Base-by-base conservation (phyloP, 2,888 invertebrate genomes). In the Habrosyne pyritoides region DNA sequence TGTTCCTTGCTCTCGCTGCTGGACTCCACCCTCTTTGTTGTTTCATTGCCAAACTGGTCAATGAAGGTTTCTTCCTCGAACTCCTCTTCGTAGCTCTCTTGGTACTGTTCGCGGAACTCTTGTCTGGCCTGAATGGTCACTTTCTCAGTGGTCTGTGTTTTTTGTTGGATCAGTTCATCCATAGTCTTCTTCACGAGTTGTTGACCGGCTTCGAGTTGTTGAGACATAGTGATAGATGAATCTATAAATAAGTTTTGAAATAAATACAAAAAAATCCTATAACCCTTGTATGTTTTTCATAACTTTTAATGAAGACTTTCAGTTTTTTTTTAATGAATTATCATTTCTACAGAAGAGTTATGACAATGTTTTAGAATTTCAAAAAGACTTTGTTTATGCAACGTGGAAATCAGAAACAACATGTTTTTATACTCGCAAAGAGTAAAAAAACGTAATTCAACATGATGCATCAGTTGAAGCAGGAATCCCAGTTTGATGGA, bases 1-100 rank as follows among this genome's bases (percentile, higher is more conserved):
- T 92, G 92, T 68, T 93, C 91, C 61, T 89, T 89, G 73, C 91
- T 93, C 70, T 93, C 92, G 57, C 89, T 90, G 72, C 93, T 93
- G 0, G 92, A 87, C 61, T 93, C 93, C 7, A 86, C 75, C 52
- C 91, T 81, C 24, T 91, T 91, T 7, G 93, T 92, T 5, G 91
- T 91, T 53, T 79, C 84, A 57, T 93, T 93, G 57, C 93, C 93
- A 42, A 70, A 79, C 59, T 91, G 76, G 66, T 93, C 93, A 21
- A 80, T 93, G 58, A 87, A 88, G 14, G 91, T 93, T 67, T 93
- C 91, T 54, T 93, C 93, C 60, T 93, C 87, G 48, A 91, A 91
- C 60, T 91, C 93, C 62, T 93, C 93, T 57, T 93, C 93, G 63
- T 92, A 93, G 66, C 91, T 91, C 64, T 91, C 88, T 59, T 88